Percentiles rank a stretch among this genome's conserved stretches.
These are phyloP conservation scores for Watsonalla cultraria DNA, from an alignment of 2,888 invertebrate species.

Conservation along the genomic window DNA sequence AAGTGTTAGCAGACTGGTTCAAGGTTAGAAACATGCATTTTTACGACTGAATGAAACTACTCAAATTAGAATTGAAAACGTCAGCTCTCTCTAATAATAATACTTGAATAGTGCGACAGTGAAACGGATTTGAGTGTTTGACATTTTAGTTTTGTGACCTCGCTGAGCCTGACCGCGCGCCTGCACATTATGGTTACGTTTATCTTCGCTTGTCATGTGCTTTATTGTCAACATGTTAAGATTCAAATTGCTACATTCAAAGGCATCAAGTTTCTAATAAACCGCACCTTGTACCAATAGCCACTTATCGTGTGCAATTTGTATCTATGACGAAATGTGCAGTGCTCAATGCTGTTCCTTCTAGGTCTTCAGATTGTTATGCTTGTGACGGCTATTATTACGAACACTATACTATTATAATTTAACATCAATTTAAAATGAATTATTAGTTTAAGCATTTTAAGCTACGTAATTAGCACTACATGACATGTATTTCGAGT, in stretches of 20 bases:
- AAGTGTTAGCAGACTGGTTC: too few species aligned
- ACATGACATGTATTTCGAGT: too few species aligned
- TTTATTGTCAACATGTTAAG: conserved; percentile 26
- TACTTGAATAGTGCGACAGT: conserved; percentile 30
- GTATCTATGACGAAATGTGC: conserved; percentile 50
- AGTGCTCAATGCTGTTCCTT: conserved; percentile 7
- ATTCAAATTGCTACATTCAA: conserved; percentile 23
- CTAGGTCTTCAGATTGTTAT: conserved; percentile 11
- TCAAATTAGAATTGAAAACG: background rate
- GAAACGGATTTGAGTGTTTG: conserved; percentile 60
- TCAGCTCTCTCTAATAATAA: conserved; percentile 3
- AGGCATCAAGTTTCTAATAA: conserved; percentile 15
- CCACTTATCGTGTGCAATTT: conserved; percentile 48
- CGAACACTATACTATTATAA: background rate
- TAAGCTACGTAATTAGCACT: background rate
- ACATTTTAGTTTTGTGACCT: conserved; percentile 67
- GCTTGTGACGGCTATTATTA: conserved; percentile 3
- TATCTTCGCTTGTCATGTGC: conserved; percentile 20
- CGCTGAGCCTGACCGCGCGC: conserved; percentile 51
- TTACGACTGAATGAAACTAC: too few species aligned
- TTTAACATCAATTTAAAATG: background rate
- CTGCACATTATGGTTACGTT: conserved; percentile 43
- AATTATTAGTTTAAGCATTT: background rate
- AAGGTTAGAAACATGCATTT: too few species aligned
- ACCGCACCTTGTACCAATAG: conserved; percentile 43